Base-by-base conservation (phyloP, 2,888 invertebrate genomes). In the Atethmia centrago region DNA sequence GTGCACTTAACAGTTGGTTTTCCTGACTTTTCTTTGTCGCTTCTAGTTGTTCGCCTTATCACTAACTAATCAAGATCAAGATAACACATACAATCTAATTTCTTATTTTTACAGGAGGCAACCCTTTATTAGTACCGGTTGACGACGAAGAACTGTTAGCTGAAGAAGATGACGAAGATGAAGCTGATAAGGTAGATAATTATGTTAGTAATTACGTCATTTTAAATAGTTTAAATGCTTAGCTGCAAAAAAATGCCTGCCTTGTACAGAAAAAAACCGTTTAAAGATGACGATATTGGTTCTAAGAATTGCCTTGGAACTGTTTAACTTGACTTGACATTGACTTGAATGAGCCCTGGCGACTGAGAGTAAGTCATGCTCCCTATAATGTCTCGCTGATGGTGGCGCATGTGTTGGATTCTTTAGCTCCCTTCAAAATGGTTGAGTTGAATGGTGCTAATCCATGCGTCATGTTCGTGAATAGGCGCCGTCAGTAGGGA, bases 111-210 rank as follows among this genome's bases (percentile, higher is more conserved):
- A 51, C 83, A 96, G 96, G 96, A 75, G 96, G 96, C 5, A 96
- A 96, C 79, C 93, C 94, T 58, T 87, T 96, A 64, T 83, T 96
- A 65, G 90, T 93, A 53, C 97, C 97, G 59, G 96, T 97, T 10
- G 97, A 97, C 85, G 97, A 97, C 82, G 97, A 97, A 64, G 97
- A 97, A 77, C 97, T 98, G 85, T 90, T 97, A 77, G 97, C 97
- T 56, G 97, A 97, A 86, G 98, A 98, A 88, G 98, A 98, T 79
- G 99, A 99, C 71, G 99, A 99, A 83, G 99, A 99, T 78, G 99
- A 99, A 88, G 98, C 98, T 89, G 98, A 99, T 91, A 98, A 98
- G 96, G 98, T 97, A 85, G 47, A 19, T 63, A 45, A 31, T 28
- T 67, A 63, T 53, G 40, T 49, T 79, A 79, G 71, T 76, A 58